phyloP scores from a whole-genome alignment of 2,888 invertebrate genomes.

The Phalangium opilio region DNA sequence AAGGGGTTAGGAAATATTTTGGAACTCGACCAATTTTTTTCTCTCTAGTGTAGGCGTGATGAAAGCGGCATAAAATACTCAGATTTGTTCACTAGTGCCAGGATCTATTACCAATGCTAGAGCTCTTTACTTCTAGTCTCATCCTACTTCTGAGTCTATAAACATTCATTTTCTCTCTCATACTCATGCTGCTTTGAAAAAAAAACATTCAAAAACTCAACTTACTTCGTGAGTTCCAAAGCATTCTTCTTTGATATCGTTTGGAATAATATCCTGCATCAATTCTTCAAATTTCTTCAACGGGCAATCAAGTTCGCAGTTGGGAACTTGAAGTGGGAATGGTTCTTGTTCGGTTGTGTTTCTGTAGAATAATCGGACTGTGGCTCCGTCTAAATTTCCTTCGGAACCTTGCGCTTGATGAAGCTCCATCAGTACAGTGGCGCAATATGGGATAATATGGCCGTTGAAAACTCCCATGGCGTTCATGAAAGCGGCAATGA shows the following conservation, averaged over 20 bases:
- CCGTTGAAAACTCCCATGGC: slow-evolving; percentile 11
- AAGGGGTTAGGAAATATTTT: no score
- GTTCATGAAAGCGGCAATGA: slow-evolving; percentile 10
- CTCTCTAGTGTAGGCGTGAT: no score
- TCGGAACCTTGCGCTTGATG: slow-evolving; percentile 1
- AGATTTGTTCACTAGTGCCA: no score
- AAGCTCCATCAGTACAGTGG: slow-evolving; percentile 10
- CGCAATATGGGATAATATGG: slow-evolving; percentile 9
- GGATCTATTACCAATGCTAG: no score
- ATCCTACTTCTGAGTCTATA: no score
- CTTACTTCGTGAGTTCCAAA: background rate
- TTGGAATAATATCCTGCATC: slow-evolving; percentile 10
- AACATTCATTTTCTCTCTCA: no score
- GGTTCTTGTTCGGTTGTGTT: slow-evolving; percentile 9
- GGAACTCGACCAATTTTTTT: no score
- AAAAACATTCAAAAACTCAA: no score
- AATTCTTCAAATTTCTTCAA: slow-evolving; percentile 9
- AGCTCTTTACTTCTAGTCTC: no score
- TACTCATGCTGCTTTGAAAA: no score
- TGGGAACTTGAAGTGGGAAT: slow-evolving; percentile 7
- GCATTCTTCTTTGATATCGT: slow-evolving; percentile 13
- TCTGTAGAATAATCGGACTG: slow-evolving; percentile 8
- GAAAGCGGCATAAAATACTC: no score
- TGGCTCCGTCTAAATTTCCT: background rate
- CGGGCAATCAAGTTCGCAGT: slow-evolving; percentile 12